Percentiles rank a stretch among this genome's conserved stretches.
Evolutionary conservation across 2,797 vertebrate species (phyloP).

Genomic region (Ibycter americanus): DNA sequence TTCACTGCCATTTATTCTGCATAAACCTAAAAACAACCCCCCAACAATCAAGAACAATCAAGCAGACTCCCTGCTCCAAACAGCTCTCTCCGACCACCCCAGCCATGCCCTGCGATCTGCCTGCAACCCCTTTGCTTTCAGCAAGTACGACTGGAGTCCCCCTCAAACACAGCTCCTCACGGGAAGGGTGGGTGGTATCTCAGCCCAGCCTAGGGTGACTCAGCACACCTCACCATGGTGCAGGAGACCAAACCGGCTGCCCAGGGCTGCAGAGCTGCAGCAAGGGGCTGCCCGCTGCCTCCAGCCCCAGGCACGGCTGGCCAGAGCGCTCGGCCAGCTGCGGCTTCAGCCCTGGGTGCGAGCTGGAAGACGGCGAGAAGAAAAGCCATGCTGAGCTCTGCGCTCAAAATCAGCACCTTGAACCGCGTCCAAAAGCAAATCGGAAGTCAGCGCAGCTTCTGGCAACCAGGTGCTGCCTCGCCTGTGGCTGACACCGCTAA

Average conservation of each 20-base stretch:
- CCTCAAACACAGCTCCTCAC: neutral
- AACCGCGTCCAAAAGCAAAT: neutral
- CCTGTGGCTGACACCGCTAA: neutral
- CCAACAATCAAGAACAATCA: neutral
- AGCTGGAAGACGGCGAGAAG: neutral
- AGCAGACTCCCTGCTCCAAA: neutral
- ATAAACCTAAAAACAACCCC: neutral
- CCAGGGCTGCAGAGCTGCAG: neutral
- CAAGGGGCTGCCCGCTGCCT: neutral
- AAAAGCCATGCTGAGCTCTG: neutral
- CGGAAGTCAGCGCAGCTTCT: neutral
- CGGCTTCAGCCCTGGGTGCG: rapidly evolving
- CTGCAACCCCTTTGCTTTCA: neutral
- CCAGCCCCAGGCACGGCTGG: neutral
- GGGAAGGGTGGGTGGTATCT: neutral
- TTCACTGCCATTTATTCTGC: neutral
- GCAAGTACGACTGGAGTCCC: rapidly evolving
- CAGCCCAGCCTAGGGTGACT: neutral
- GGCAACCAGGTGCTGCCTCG: neutral
- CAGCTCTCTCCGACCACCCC: neutral
- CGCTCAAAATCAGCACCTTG: neutral
- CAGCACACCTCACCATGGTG: neutral
- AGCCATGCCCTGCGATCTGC: rapidly evolving
- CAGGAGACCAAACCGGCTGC: neutral
- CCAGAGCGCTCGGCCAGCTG: neutral